phyloP scores from a whole-genome alignment of 2,888 invertebrate genomes.

The Caenorhabditis doughertyi region DNA sequence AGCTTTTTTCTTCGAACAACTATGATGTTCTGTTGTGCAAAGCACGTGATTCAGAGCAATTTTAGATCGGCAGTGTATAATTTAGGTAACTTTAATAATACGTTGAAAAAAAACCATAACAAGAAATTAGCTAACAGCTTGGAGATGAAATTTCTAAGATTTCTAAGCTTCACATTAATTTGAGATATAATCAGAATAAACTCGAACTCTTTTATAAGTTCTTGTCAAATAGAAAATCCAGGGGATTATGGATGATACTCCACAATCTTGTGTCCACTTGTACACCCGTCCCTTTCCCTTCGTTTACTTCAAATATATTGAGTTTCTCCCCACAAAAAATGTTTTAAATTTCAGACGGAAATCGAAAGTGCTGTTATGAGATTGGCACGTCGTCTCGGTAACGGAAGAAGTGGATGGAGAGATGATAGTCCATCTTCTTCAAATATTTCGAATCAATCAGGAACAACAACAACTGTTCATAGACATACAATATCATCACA shows the following conservation, averaged over 20 bases:
- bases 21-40: no score
- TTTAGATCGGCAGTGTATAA: no score
- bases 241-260: constrained; percentile 26
- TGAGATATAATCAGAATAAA: constrained; percentile 4
- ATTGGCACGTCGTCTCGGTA: constrained; percentile 77
- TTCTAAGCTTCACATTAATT: not conserved
- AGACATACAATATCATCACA: constrained; percentile 62
- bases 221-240: constrained; percentile 18
- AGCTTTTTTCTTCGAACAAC: no score
- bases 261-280: constrained; percentile 22
- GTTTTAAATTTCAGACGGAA: constrained; percentile 69
- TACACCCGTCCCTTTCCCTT: constrained; percentile 13
- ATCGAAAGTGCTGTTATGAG: constrained; percentile 81
- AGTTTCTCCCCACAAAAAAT: constrained; percentile 48
- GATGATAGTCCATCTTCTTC: constrained; percentile 58
- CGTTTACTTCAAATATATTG: constrained; percentile 7
- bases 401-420: constrained; percentile 64
- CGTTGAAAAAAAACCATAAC: not conserved
- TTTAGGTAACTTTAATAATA: no score
- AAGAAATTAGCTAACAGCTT: no score
- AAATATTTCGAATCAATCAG: constrained; percentile 18
- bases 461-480: constrained; percentile 45
- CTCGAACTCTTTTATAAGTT: constrained; percentile 5
- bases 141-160: no score
- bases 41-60: no score